These are phyloP conservation scores for Cataglyphis altisquamis DNA, from an alignment of 2,888 invertebrate species.

Conservation along the genomic window DNA sequence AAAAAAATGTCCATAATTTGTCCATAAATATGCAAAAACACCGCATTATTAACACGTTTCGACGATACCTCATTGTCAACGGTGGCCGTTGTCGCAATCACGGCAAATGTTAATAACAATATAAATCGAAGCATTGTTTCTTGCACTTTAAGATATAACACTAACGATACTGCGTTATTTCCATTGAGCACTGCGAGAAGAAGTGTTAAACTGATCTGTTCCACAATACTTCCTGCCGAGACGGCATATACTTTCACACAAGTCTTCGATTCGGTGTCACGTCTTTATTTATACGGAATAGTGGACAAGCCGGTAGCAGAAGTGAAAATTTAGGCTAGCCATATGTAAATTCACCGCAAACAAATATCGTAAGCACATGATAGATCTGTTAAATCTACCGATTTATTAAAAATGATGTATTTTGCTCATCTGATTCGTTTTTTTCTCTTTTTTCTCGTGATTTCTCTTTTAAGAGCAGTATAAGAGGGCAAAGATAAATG, in stretches of 20 bases:
- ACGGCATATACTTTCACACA: constrained; percentile 84
- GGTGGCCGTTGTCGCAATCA: not conserved
- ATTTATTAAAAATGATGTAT: constrained; percentile 39
- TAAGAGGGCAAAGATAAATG: constrained; percentile 11
- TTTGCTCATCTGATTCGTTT: constrained; percentile 12
- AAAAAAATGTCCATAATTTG: not conserved
- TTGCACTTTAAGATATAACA: constrained; percentile 52
- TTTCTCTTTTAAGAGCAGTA: constrained; percentile 37
- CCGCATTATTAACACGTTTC: not conserved
- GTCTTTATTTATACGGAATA: constrained; percentile 85
- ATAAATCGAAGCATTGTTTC: constrained; percentile 60
- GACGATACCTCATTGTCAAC: constrained; percentile 53
- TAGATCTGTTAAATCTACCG: constrained; percentile 39
- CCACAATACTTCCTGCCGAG: constrained; percentile 69
- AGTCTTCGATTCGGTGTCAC: constrained; percentile 79
- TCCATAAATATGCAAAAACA: not conserved
- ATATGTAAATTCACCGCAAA: constrained; percentile 78
- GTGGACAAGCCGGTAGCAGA: constrained; percentile 79
- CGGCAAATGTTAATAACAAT: constrained; percentile 35
- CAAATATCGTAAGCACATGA: constrained; percentile 41
- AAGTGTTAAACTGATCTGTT: constrained; percentile 57
- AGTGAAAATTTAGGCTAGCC: constrained; percentile 83
- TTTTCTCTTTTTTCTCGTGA: not conserved
- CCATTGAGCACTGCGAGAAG: constrained; percentile 27
- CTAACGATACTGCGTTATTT: constrained; percentile 20